Conservation (phyloP, 2,888 invertebrate species). For the Rotaria macrura region DNA sequence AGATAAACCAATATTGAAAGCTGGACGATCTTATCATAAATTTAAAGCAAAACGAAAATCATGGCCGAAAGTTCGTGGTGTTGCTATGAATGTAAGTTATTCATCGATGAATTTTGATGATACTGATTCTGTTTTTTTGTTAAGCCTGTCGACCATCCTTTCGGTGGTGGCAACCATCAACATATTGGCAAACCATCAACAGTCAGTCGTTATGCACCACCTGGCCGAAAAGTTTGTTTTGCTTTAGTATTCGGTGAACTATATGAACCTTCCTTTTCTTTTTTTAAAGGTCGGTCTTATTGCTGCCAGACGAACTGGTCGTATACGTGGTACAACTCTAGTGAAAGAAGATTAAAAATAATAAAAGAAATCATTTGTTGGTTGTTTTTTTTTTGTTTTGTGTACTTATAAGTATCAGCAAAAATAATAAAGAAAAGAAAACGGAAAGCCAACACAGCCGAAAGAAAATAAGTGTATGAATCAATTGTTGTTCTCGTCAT, state of each 20-base stretch:
- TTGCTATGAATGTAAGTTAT: slow-evolving; percentile 77
- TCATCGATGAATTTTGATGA: neutral
- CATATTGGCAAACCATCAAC: slow-evolving; percentile 99
- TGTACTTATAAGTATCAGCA: neutral
- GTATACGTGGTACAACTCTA: slow-evolving; percentile 77
- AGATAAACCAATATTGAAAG: slow-evolving; percentile 97
- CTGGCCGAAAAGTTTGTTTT: slow-evolving; percentile 74
- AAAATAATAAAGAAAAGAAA: neutral
- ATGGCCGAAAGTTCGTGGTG: slow-evolving; percentile 96
- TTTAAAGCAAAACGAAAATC: slow-evolving; percentile 99
- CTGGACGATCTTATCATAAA: slow-evolving; percentile 97
- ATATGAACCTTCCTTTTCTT: too few relatives aligned
- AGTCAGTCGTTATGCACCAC: slow-evolving; percentile 91
- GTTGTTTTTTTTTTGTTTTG: neutral
- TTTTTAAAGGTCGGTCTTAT: slow-evolving; percentile 84
- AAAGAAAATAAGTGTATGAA: neutral
- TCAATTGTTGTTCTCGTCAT: neutral
- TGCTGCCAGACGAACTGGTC: slow-evolving; percentile 97
- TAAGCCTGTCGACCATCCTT: slow-evolving; percentile 96
- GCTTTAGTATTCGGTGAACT: slow-evolving; percentile 34
- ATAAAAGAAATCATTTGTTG: neutral
- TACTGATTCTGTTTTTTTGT: neutral
- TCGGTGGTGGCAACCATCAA: slow-evolving; percentile 99
- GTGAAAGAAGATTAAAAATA: neutral
- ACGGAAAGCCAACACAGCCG: neutral